Percentiles rank a stretch among this genome's conserved stretches.
Evolutionary conservation across 2,797 vertebrate genomes (phyloP).

Genomic region (Halcyon smyrnensis): DNA sequence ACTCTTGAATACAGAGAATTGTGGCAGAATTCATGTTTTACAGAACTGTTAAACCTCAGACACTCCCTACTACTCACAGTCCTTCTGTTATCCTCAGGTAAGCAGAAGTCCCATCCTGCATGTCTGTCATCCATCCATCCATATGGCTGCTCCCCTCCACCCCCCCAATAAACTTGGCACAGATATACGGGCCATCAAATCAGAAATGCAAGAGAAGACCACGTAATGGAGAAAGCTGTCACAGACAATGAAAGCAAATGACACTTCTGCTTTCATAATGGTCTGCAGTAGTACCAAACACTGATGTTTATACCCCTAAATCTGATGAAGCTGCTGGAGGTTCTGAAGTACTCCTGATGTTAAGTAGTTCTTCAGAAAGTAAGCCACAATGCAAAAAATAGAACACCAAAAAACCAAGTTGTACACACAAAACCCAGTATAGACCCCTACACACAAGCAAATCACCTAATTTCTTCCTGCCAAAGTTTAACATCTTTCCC

Average conservation of each 20-base stretch:
- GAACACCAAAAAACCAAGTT: not conserved
- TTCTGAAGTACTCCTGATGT: not conserved
- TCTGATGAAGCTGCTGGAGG: not conserved
- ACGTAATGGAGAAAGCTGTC: not conserved
- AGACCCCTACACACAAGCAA: not conserved
- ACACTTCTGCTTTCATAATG: not conserved
- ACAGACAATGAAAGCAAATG: not conserved
- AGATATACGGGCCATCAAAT: not conserved
- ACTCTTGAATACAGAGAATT: not conserved
- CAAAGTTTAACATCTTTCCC: not conserved
- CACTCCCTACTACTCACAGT: not conserved
- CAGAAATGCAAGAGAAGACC: not conserved
- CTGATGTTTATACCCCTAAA: not conserved
- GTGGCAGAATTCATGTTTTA: not conserved
- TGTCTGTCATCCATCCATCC: too few relatives aligned
- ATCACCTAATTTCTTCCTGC: not conserved
- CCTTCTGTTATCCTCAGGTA: not conserved
- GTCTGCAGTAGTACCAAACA: not conserved
- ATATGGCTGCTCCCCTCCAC: too few relatives aligned
- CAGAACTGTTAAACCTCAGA: not conserved
- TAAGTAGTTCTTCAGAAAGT: not conserved
- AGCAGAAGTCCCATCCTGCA: not conserved
- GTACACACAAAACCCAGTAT: not conserved
- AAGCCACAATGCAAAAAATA: not conserved
- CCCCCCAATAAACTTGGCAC: accelerated